A percentile compares a stretch with the other conserved stretches of the same genome.
These are phyloP conservation scores for Luehdorfia chinensis DNA, from an alignment of 1,140 invertebrate species.

Conservation along the genomic window DNA sequence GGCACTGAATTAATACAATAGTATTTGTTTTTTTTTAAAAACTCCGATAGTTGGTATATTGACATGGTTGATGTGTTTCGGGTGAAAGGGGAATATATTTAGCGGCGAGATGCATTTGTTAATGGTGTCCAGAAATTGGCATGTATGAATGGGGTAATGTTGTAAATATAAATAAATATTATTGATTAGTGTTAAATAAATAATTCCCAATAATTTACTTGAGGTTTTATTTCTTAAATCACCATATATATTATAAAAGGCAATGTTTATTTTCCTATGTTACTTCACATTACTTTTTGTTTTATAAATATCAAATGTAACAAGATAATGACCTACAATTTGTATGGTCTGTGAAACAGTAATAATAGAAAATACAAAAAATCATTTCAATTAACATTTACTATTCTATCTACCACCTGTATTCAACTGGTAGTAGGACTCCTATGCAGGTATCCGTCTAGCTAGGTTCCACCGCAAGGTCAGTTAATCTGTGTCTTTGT, in stretches of 20 bases:
- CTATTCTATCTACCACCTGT: too few relatives aligned
- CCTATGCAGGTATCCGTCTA: too few relatives aligned
- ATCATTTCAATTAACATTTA: too few relatives aligned
- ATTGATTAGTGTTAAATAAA: conserved; percentile 51
- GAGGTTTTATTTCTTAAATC: background rate
- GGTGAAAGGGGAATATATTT: conserved; percentile 35
- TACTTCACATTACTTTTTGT: too few relatives aligned
- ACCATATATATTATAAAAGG: background rate
- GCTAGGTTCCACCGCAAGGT: too few relatives aligned
- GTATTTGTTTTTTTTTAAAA: conserved; percentile 34
- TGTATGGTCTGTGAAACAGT: too few relatives aligned
- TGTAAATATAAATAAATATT: conserved; percentile 59
- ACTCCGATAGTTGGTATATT: conserved; percentile 13
- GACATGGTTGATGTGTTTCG: conserved; percentile 2
- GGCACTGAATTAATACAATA: conserved; percentile 36
- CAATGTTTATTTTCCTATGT: too few relatives aligned
- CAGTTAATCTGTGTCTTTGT: too few relatives aligned
- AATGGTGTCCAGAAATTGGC: conserved; percentile 30
- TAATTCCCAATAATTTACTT: conserved; percentile 30
- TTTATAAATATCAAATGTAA: too few relatives aligned
- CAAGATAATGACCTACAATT: too few relatives aligned
- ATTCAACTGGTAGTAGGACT: too few relatives aligned
- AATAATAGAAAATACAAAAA: too few relatives aligned
- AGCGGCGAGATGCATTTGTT: conserved; percentile 45
- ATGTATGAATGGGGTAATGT: conserved; percentile 35